Base-by-base conservation (phyloP, 2,113 vertebrate species). In the Sakesphorus luctuosus region DNA sequence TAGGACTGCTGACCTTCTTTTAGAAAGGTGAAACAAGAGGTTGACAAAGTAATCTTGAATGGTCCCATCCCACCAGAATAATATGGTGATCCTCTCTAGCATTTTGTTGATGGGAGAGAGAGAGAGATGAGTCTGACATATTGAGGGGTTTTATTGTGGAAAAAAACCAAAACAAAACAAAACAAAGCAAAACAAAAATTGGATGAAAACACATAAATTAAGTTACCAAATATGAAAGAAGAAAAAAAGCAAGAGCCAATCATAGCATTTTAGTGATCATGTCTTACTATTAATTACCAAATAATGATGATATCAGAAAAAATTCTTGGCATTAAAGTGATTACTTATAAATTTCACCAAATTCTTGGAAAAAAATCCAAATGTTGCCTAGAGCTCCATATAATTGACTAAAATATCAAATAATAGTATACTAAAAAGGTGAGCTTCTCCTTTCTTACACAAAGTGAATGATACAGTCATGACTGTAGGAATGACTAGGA, bases 11-110 rank as follows among this genome's bases (percentile, higher is more conserved):
- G 40, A 31, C 3, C 9, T 89, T 25, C 31, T 38, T 87, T 89
- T 36, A 53, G 25, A 84, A 89, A 65, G 2, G 11, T 29, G 43
- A 73, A 63, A 10, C 10, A 75, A 18, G 26, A 83, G 2, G 5
- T 3, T 89, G 29, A 46, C 0, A 0, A 40, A 6, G 2, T 69
- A 10, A 35, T 47, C 12, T 68, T 16, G 7, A 31, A 33, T 29
- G 6, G 21, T 78, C 40, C 8, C 9, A 36, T 36, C 7, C 18
- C 5, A 9, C 6, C 4, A 9, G 9, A 85, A 74, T 49, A 59
- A 52, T 47, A 52, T 52, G 43, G 18, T 52, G 18, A 50, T 68
- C 58, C n/a, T 7, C 36, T 62, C 25, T 62, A 25, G 7, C 11
- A 62, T 66, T 0, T 36, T 8, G 1, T 2, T 86, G 19, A 67